These are phyloP conservation scores for Drosophila niveifrons DNA, from an alignment of 2,888 invertebrate genomes.

Conservation along the genomic window DNA sequence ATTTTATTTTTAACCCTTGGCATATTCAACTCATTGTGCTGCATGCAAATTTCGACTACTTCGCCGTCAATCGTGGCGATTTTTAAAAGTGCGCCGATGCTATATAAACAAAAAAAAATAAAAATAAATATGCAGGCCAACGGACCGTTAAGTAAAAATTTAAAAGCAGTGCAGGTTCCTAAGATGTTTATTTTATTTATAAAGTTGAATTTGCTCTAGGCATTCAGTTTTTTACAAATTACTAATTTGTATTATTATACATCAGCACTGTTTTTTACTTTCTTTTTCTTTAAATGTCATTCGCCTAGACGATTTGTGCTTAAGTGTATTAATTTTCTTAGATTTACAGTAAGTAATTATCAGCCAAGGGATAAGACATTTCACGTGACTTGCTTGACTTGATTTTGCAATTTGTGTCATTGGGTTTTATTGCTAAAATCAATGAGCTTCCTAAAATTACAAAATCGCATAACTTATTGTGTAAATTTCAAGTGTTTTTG, in stretches of 20 bases:
- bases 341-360: conserved; percentile 44
- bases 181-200: conserved; percentile 30
- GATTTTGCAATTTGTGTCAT: conserved; percentile 34
- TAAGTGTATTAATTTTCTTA: conserved; percentile 37
- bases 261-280: no score
- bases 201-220: conserved; percentile 26
- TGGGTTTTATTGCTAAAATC: conserved; percentile 19
- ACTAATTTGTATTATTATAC: no score
- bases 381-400: conserved; percentile 45
- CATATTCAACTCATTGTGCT: conserved; percentile 18
- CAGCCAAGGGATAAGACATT: conserved; percentile 30
- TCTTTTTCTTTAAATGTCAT: conserved; percentile 54
- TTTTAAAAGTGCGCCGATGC: conserved; percentile 37
- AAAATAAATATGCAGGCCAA: conserved; percentile 7
- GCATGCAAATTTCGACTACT: conserved; percentile 44
- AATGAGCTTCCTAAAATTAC: conserved; percentile 17
- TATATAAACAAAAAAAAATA: conserved; percentile 4
- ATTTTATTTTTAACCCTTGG: conserved; percentile 56
- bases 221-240: no score
- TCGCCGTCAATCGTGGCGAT: conserved; percentile 9
- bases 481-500: conserved; percentile 10
- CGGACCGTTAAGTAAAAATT: conserved; percentile 14
- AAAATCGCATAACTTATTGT: conserved; percentile 20
- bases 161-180: conserved; percentile 30
- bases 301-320: conserved; percentile 44